Conservation (phyloP, 2,888 invertebrate species). For the Dryadula phaetusa region DNA sequence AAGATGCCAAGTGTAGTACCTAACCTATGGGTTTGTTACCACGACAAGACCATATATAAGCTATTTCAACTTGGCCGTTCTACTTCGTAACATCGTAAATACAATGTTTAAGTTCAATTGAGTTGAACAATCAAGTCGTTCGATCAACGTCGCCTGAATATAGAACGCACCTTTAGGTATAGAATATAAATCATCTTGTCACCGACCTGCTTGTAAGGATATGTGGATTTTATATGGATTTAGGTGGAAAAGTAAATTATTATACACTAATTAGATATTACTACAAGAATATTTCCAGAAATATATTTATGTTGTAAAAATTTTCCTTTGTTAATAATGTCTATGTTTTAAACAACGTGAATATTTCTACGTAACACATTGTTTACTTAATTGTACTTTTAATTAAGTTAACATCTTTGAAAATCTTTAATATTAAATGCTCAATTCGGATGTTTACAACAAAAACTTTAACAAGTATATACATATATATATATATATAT, state of each 20-base stretch:
- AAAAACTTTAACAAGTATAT: constrained; percentile 17
- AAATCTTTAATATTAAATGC: not conserved
- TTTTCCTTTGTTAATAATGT: no score
- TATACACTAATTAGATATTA: not conserved
- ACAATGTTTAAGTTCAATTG: constrained; percentile 25
- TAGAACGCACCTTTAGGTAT: constrained; percentile 16
- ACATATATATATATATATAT: constrained; percentile 32
- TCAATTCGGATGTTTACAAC: not conserved
- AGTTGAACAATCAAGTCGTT: constrained; percentile 26
- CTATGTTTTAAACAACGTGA: no score
- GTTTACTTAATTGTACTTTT: no score
- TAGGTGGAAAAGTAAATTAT: not conserved
- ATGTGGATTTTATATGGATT: not conserved
- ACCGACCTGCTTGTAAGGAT: constrained; percentile 7
- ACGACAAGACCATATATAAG: not conserved
- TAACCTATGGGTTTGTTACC: not conserved
- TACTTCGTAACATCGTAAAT: constrained; percentile 23
- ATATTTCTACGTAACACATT: no score
- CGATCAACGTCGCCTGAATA: constrained; percentile 27
- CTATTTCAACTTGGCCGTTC: constrained; percentile 13
- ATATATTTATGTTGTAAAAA: not conserved
- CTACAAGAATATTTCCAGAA: not conserved
- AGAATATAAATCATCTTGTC: constrained; percentile 22
- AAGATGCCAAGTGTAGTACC: not conserved
- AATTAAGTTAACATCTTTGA: not conserved